Conservation (phyloP, 2,113 vertebrate genomes). For the Coturnix japonica region DNA sequence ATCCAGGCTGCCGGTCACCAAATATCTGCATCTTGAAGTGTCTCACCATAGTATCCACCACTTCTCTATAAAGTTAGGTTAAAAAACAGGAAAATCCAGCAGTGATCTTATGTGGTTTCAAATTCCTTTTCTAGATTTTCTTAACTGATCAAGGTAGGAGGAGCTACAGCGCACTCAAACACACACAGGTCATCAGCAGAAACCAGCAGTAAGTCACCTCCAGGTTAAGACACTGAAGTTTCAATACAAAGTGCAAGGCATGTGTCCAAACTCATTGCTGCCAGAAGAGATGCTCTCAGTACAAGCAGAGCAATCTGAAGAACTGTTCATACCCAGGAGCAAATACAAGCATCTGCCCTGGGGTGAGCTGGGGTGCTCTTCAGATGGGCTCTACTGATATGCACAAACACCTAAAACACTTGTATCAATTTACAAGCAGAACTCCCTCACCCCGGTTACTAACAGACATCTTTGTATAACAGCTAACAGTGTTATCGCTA, state of each 20-base stretch:
- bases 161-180: fast-evolving
- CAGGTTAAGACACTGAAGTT: neutral
- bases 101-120: neutral
- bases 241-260: neutral
- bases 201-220: neutral
- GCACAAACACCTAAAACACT: neutral
- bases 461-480: neutral
- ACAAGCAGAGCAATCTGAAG: neutral
- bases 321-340: neutral
- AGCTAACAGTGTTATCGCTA: neutral
- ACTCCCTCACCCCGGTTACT: neutral
- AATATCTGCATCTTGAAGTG: conserved; percentile 99
- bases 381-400: neutral
- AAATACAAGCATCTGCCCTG: neutral
- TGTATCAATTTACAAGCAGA: neutral
- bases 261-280: neutral
- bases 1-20: conserved; percentile 96
- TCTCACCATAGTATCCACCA: conserved; percentile 98
- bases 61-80: conserved; percentile 83
- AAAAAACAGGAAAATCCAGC: conserved; percentile 17
- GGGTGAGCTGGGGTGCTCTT: neutral
- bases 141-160: neutral
- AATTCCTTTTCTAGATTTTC: neutral
- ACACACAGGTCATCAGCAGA: neutral
- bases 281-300: neutral